A percentile compares a stretch with the other conserved stretches of the same genome.
Evolutionary conservation across 2,113 vertebrate species (phyloP).

Genomic region (Eira barbara): DNA sequence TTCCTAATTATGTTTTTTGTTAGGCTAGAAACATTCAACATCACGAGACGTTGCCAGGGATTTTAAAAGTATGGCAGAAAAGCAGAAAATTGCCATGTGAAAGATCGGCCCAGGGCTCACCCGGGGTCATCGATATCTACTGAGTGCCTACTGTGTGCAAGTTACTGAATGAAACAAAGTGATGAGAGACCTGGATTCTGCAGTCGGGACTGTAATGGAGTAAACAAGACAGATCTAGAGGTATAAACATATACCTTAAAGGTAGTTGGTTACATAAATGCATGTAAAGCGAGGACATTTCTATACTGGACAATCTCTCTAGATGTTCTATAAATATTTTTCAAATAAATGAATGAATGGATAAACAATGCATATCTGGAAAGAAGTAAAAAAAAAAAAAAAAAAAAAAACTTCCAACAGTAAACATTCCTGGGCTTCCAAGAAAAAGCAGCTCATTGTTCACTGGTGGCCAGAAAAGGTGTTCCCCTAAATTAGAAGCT

Average conservation of each 20-base stretch:
- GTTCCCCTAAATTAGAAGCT: neutral
- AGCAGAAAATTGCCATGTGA: conserved; percentile 8
- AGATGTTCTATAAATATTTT: conserved; percentile 59
- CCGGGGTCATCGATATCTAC: neutral
- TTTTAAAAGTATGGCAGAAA: conserved; percentile 33
- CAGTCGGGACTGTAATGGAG: neutral
- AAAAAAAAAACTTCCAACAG: conserved; percentile 15
- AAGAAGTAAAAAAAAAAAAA: conserved; percentile 36
- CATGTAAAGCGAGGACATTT: neutral
- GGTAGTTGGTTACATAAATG: neutral
- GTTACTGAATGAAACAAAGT: neutral
- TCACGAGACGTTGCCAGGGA: conserved; percentile 51
- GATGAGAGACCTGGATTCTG: neutral
- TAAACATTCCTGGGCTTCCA: neutral
- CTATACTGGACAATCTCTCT: conserved; percentile 13
- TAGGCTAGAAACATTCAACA: conserved; percentile 76
- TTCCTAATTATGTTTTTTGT: conserved; percentile 78
- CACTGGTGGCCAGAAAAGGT: neutral
- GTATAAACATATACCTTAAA: neutral
- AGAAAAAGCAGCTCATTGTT: neutral
- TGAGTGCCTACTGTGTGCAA: neutral
- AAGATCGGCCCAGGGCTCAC: conserved; percentile 36
- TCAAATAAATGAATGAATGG: conserved; percentile 21
- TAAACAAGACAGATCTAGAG: neutral
- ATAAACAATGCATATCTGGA: conserved; percentile 24